These are phyloP conservation scores for Arge pagana DNA, from an alignment of 2,888 invertebrate species.

Conservation along the genomic window DNA sequence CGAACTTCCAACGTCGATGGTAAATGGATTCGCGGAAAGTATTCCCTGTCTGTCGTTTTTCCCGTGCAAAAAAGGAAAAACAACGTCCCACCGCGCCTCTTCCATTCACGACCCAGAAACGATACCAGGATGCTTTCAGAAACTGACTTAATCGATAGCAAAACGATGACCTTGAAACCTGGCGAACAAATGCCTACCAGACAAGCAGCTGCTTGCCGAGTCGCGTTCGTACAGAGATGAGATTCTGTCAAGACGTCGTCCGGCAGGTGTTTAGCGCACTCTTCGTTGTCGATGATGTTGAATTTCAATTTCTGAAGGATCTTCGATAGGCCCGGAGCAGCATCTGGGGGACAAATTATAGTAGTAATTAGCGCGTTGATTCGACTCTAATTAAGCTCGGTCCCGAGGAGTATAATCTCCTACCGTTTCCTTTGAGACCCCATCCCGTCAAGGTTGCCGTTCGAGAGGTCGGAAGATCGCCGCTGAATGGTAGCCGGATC, in stretches of 20 bases:
- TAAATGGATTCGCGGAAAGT: too few relatives aligned
- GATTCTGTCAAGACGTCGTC: not conserved
- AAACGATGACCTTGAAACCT: too few relatives aligned
- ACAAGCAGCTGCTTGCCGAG: too few relatives aligned
- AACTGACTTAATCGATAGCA: too few relatives aligned
- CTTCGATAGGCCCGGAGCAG: slow-evolving; percentile 3
- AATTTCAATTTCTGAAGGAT: slow-evolving; percentile 15
- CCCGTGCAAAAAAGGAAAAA: too few relatives aligned
- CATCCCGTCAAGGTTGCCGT: slow-evolving; percentile 14
- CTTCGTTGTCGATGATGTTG: slow-evolving; percentile 2
- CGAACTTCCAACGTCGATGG: too few relatives aligned
- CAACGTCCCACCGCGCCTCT: too few relatives aligned
- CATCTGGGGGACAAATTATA: slow-evolving; percentile 8
- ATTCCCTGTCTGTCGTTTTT: too few relatives aligned
- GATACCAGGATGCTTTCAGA: too few relatives aligned
- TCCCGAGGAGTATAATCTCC: not conserved
- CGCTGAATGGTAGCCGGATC: not conserved
- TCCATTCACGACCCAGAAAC: too few relatives aligned
- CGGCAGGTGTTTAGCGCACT: slow-evolving; percentile 4
- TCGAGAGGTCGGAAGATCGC: too few relatives aligned
- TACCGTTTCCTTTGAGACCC: slow-evolving; percentile 8
- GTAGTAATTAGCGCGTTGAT: slow-evolving; percentile 9
- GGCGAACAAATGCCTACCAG: too few relatives aligned
- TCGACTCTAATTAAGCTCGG: slow-evolving; percentile 3
- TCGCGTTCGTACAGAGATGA: slow-evolving; percentile 13